Evolutionary conservation across 2,113 vertebrate species (phyloP).

Genomic region (Antechinus flavipes): DNA sequence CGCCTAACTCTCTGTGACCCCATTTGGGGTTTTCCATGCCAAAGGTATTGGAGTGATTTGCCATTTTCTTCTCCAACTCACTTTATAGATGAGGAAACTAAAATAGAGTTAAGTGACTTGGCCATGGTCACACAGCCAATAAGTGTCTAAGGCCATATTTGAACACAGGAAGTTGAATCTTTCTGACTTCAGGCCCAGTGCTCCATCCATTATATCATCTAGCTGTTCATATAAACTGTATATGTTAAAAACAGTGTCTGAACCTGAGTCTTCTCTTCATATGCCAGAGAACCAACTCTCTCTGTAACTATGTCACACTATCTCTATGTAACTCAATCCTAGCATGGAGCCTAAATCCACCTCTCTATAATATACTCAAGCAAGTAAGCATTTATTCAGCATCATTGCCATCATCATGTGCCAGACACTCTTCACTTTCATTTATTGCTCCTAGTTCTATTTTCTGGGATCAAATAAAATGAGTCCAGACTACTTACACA

Average conservation of each 20-base stretch:
- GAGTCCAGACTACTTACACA: neutral
- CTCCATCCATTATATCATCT: neutral
- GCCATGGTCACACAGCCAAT: neutral
- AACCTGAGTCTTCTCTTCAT: neutral
- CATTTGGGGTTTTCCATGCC: neutral
- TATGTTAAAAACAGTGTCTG: neutral
- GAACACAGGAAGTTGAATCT: neutral
- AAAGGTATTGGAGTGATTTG: neutral
- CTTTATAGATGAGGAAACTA: neutral
- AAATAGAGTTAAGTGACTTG: neutral
- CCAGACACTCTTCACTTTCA: neutral
- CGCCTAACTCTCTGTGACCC: neutral
- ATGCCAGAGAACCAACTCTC: neutral
- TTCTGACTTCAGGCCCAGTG: neutral
- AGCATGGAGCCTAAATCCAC: neutral
- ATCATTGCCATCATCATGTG: neutral
- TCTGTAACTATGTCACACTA: neutral
- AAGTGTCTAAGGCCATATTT: neutral
- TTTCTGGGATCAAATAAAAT: neutral
- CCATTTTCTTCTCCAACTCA: neutral
- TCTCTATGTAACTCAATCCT: neutral
- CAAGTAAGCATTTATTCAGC: neutral
- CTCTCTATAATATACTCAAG: neutral
- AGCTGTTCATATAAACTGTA: neutral
- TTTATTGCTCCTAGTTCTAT: neutral